These are phyloP conservation scores for Carlito syrichta DNA, from an alignment of 2,113 vertebrate species.

Conservation along the genomic window DNA sequence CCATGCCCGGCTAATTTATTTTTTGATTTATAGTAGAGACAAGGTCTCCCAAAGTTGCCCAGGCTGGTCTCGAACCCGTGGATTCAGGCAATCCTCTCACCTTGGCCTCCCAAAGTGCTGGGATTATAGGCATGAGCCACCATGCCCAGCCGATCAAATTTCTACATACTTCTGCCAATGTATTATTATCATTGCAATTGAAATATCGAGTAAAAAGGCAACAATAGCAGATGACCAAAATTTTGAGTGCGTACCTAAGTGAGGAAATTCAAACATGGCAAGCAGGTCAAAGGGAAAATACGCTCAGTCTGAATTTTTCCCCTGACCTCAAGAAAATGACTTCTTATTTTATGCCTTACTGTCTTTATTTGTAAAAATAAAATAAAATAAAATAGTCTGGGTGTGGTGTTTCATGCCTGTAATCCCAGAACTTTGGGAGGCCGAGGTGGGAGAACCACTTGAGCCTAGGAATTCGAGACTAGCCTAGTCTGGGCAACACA, in stretches of 20 bases:
- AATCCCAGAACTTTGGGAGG: not conserved
- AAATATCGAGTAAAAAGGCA: not conserved
- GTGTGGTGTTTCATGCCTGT: too few relatives aligned
- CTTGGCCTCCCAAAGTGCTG: too few relatives aligned
- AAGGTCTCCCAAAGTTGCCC: too few relatives aligned
- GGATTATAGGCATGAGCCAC: too few relatives aligned
- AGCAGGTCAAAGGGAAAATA: not conserved
- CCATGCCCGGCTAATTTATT: too few relatives aligned
- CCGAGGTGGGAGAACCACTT: not conserved
- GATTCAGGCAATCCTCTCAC: too few relatives aligned
- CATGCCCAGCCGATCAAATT: too few relatives aligned
- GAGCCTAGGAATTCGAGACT: not conserved
- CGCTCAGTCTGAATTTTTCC: not conserved
- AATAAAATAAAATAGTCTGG: not conserved
- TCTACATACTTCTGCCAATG: not conserved
- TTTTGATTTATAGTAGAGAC: too few relatives aligned
- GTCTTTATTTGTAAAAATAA: not conserved
- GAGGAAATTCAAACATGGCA: not conserved
- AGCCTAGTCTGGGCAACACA: not conserved
- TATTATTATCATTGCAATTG: not conserved
- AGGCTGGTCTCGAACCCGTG: too few relatives aligned
- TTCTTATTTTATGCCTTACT: not conserved
- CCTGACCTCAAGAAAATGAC: not conserved
- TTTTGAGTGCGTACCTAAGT: not conserved
- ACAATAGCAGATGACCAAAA: too few relatives aligned